These are phyloP conservation scores for Reticulitermes speratus DNA, from an alignment of 1,140 invertebrate genomes.

Conservation along the genomic window DNA sequence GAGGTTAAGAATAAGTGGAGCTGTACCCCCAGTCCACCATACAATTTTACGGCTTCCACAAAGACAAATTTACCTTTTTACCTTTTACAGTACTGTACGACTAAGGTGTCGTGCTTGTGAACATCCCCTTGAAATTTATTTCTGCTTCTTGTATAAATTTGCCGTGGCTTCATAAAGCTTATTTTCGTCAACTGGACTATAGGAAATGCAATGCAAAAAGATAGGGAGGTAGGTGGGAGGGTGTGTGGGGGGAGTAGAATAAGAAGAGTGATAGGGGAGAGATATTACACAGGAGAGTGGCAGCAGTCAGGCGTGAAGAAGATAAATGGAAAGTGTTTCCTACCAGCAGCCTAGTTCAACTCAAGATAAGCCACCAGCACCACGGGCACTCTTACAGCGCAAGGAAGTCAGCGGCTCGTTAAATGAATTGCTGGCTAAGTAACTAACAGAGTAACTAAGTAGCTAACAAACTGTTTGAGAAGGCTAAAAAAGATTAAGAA, in stretches of 20 bases:
- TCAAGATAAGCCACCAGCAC: constrained; percentile 1
- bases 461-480: no score
- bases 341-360: constrained; percentile 17
- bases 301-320: constrained; percentile 27
- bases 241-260: not conserved
- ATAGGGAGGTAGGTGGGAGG: not conserved
- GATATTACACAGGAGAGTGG: constrained; percentile 25
- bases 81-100: no score
- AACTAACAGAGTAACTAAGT: no score
- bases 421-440: no score
- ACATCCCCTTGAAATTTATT: no score
- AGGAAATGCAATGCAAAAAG: not conserved
- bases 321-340: constrained; percentile 22
- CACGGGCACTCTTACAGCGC: not conserved
- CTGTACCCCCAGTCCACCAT: no score
- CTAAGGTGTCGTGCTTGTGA: no score
- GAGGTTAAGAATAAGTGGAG: no score
- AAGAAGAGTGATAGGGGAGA: constrained; percentile 24
- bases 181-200: constrained; percentile 2
- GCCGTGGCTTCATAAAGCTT: not conserved
- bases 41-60: no score
- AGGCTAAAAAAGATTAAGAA: no score
- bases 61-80: no score
- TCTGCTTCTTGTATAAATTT: not conserved
- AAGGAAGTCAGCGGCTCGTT: not conserved